Percentiles rank a stretch among this genome's conserved stretches.
phyloP scores from a whole-genome alignment of 2,113 vertebrate species.

The Hypomesus transpacificus region DNA sequence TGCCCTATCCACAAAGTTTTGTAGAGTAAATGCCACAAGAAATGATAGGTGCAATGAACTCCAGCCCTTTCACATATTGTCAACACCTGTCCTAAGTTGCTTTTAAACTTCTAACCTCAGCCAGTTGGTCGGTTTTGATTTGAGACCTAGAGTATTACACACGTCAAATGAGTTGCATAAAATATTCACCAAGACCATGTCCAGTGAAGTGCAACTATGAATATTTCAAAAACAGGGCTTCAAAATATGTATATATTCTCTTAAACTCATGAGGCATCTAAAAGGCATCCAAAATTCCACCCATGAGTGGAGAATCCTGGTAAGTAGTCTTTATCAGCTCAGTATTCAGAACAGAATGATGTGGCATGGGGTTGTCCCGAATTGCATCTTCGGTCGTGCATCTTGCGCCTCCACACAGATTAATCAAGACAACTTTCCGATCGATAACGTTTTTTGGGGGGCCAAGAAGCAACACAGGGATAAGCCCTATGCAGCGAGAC shows the following conservation, averaged over 20 bases:
- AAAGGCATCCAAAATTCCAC: background rate
- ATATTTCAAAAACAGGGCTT: constrained; percentile 54
- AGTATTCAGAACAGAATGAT: too few species aligned
- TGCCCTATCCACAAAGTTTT: too few species aligned
- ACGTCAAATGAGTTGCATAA: constrained; percentile 62
- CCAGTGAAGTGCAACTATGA: constrained; percentile 44
- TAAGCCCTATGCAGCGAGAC: constrained; percentile 19
- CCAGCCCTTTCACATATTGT: too few species aligned
- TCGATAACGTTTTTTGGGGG: constrained; percentile 28
- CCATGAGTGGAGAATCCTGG: too few species aligned
- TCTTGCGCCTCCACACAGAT: constrained; percentile 34
- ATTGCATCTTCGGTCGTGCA: background rate
- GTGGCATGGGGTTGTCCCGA: constrained; percentile 5
- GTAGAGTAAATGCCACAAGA: too few species aligned
- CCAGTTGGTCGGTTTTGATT: constrained; percentile 31
- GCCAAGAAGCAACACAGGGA: constrained; percentile 13
- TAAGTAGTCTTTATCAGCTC: background rate
- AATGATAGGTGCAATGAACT: too few species aligned
- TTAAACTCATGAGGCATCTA: constrained; percentile 29
- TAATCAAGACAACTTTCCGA: constrained; percentile 39
- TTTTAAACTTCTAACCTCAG: constrained; percentile 3
- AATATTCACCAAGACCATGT: constrained; percentile 49
- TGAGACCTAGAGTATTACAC: constrained; percentile 49
- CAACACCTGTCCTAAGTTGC: background rate
- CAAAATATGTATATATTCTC: constrained; percentile 31